Evolutionary conservation across 23 tunicate genomes (phyloP).

Genomic region (Halocynthia roretzi): DNA sequence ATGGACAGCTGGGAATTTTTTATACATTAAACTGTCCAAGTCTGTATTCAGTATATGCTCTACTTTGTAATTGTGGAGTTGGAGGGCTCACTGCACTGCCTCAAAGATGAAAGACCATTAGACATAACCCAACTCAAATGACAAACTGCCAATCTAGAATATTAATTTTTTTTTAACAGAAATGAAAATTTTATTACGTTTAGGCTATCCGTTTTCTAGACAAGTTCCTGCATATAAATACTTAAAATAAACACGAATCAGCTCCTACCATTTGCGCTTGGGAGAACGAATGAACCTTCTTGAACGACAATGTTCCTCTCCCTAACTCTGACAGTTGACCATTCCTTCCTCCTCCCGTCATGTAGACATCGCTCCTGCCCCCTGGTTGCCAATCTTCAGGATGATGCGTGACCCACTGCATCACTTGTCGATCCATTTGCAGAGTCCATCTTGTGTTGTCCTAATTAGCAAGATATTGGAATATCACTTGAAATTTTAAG

Average conservation of each 20-base stretch:
- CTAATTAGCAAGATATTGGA: constrained; percentile 10
- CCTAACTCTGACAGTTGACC: constrained; percentile 82
- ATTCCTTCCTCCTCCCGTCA: constrained; percentile 78
- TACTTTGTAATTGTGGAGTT: too few species aligned
- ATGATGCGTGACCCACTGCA: constrained; percentile 52
- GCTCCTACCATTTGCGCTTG: constrained; percentile 62
- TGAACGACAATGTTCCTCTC: constrained; percentile 16
- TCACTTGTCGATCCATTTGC: constrained; percentile 70
- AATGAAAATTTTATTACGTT: too few species aligned
- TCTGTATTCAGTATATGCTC: too few species aligned
- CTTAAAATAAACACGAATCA: too few species aligned
- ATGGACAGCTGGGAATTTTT: too few species aligned
- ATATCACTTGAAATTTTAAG: too few species aligned
- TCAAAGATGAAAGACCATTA: too few species aligned
- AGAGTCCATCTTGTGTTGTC: constrained; percentile 68
- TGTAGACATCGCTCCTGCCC: constrained; percentile 58
- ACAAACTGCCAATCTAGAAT: too few species aligned
- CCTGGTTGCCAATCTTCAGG: constrained; percentile 94
- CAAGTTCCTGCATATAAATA: not conserved
- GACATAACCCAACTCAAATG: too few species aligned
- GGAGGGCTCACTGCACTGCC: too few species aligned
- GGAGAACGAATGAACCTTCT: constrained; percentile 39
- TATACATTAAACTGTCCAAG: too few species aligned
- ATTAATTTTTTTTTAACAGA: too few species aligned
- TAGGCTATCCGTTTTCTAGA: not conserved